Base-by-base conservation (phyloP, 2,888 invertebrate species). In the Halocaridina rubra region DNA sequence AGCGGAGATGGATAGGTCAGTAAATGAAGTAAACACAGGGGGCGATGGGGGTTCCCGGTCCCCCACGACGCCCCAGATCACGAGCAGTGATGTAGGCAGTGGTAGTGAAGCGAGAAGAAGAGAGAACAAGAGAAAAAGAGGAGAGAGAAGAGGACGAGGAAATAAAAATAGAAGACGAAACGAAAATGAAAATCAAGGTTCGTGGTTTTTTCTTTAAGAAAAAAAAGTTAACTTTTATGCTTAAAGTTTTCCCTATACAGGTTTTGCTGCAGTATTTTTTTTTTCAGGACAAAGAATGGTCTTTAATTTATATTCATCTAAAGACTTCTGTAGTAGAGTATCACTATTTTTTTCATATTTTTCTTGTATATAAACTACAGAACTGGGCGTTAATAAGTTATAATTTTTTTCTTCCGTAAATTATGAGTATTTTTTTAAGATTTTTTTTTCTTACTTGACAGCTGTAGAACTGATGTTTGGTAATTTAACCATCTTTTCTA, bases 11-110 rank as follows among this genome's bases (percentile, higher is more conserved):
- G 39, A 72, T 27, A 33, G 75, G n/a, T 67, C 69, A 13, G 24
- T 27, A n/a, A 80, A 85, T 27, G 80, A 82, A 53, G 61, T 78
- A 13, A 82, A 53, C 27, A 57, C 30, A 24, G 29, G 24, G 59
- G n/a, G n/a, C n/a, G 27, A 59, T 27, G 67, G 39, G 19, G 33
- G 22, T 3, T 30, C 33, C 13, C 29, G n/a, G 2, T 10, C n/a
- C 29, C 19, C 19, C 3, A 16, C 3, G 29, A 32, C 3, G 3
- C 29, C 33, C 1, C n/a, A 46, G 33, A 24, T 74, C 4, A 13
- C 22, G 24, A 33, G 74, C 61, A 29, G 32, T 24, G 61, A 74
- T 74, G 33, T 61, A 33, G 61, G 59, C 61, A 39, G 13, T 59
- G 53, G 64, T 46, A 30, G 24, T 30, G 8, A 46, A 59, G 74